Conservation (phyloP, 2,797 vertebrate species). For the Alcedo quadribrachys region DNA sequence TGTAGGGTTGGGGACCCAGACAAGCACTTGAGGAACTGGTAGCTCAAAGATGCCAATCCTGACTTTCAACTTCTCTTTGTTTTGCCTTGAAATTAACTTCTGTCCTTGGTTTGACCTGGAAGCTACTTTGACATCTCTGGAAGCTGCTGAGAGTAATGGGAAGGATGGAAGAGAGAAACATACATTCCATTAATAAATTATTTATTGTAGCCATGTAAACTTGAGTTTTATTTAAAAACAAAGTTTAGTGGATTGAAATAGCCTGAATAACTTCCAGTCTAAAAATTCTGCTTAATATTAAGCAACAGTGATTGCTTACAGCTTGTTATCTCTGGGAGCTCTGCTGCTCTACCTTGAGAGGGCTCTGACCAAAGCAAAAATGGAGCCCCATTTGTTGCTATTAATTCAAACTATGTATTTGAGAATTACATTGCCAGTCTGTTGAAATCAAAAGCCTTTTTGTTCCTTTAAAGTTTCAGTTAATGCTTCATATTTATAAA, state of each 20-base stretch:
- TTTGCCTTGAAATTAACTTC: not conserved
- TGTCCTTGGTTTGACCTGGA: not conserved
- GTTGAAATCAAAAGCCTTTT: not conserved
- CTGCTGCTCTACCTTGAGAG: not conserved
- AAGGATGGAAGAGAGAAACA: not conserved
- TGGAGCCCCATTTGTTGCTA: not conserved
- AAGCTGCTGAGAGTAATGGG: not conserved
- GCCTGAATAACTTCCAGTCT: not conserved
- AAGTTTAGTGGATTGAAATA: not conserved
- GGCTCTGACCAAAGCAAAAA: not conserved
- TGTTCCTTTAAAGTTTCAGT: not conserved
- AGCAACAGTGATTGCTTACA: not conserved
- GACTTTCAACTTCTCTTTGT: not conserved
- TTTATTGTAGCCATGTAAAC: constrained; percentile 28
- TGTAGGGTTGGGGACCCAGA: not conserved
- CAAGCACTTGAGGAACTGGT: not conserved
- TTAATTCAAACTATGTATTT: not conserved
- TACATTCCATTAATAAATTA: constrained; percentile 72
- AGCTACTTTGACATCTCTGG: not conserved
- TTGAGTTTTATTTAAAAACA: not conserved
- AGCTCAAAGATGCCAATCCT: not conserved
- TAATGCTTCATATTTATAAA: not conserved
- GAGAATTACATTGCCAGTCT: not conserved
- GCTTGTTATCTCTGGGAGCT: not conserved
- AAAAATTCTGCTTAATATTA: not conserved